These are phyloP conservation scores for Malthinus flaveolus DNA, from an alignment of 2,888 invertebrate genomes.

Conservation along the genomic window DNA sequence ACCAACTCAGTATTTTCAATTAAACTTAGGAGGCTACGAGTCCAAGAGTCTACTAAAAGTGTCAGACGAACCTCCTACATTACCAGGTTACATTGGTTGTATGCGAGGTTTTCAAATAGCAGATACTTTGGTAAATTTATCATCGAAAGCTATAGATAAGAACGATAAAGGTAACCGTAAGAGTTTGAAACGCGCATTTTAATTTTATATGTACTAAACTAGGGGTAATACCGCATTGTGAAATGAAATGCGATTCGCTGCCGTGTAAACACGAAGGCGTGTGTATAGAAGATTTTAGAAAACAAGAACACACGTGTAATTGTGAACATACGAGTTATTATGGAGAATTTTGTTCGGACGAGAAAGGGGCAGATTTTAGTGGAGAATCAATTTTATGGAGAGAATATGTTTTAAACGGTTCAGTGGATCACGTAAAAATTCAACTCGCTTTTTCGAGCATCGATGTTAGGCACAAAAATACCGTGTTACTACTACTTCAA, in stretches of 20 bases:
- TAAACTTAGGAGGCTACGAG: constrained; percentile 86
- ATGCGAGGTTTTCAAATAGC: constrained; percentile 86
- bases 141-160: constrained; percentile 66
- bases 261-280: constrained; percentile 88
- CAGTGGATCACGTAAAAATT: constrained; percentile 77
- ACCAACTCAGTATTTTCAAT: constrained; percentile 86
- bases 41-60: constrained; percentile 69
- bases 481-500: constrained; percentile 77
- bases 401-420: constrained; percentile 72
- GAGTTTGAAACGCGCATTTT: background rate
- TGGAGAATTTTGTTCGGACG: constrained; percentile 85
- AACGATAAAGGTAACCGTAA: constrained; percentile 21
- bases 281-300: constrained; percentile 86
- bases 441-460: constrained; percentile 86
- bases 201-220: constrained; percentile 39
- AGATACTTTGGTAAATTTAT: constrained; percentile 76
- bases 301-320: constrained; percentile 83
- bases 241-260: constrained; percentile 85
- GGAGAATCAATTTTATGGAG: constrained; percentile 83
- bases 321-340: constrained; percentile 89
- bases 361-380: constrained; percentile 87
- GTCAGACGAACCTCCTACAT: constrained; percentile 55
- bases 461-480: constrained; percentile 76
- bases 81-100: constrained; percentile 84
- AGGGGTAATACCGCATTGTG: constrained; percentile 79